Conservation (phyloP, 2,797 vertebrate species). For the Podarcis siculus region DNA sequence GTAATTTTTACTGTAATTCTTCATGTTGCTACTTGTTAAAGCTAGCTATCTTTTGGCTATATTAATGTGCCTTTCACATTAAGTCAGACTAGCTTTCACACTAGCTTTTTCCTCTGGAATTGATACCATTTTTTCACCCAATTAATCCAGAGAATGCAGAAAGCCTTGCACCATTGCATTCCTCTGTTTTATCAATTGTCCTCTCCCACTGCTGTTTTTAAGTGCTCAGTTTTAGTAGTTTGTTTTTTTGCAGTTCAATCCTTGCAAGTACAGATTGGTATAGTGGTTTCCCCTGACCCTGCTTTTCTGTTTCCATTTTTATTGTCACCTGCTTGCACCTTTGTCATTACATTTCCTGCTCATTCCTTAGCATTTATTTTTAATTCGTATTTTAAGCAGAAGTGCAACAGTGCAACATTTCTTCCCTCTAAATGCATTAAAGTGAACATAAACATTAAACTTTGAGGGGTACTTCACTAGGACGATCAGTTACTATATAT, state of each 20-base stretch:
- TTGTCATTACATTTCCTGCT: neutral
- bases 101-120: neutral
- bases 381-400: neutral
- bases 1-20: neutral
- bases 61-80: neutral
- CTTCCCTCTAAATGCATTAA: too few species aligned
- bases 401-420: neutral
- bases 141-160: neutral
- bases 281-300: neutral
- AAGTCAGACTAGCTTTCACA: neutral
- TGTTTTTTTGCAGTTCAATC: too few species aligned
- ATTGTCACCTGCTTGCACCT: neutral
- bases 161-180: neutral
- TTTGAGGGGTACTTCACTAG: too few species aligned
- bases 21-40: slow-evolving; percentile 1
- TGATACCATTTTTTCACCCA: neutral
- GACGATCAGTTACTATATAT: too few species aligned
- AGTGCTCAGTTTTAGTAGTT: neutral
- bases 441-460: too few species aligned
- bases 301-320: too few species aligned
- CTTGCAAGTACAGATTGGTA: neutral
- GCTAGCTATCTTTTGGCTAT: neutral
- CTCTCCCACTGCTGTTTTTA: neutral
- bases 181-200: neutral
- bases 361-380: neutral